These are phyloP conservation scores for Drosophila gaucha DNA, from an alignment of 2,888 invertebrate genomes.

Conservation along the genomic window DNA sequence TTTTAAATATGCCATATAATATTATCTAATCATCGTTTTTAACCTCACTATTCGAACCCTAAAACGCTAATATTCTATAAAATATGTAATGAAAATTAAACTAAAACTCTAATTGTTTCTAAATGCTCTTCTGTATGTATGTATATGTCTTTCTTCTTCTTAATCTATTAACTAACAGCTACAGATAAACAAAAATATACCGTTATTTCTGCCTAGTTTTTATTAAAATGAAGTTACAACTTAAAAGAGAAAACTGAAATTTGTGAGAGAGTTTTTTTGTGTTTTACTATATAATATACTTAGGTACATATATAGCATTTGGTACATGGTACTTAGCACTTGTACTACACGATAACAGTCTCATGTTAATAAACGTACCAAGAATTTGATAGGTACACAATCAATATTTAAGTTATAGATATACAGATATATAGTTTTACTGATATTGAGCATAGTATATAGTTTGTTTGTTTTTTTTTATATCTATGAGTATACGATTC, in stretches of 20 bases:
- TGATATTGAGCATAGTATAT: conserved; percentile 41
- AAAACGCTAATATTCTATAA: neutral
- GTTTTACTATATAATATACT: conserved; percentile 20
- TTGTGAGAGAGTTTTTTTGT: conserved; percentile 20
- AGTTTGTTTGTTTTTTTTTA: conserved; percentile 1
- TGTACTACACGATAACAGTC: conserved; percentile 37
- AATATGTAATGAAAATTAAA: neutral
- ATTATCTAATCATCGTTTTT: too few species aligned
- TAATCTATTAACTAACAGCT: conserved; percentile 21
- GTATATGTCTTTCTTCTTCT: too few species aligned
- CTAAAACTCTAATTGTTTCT: conserved; percentile 6
- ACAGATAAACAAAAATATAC: too few species aligned
- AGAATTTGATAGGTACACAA: conserved; percentile 34
- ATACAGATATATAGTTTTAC: conserved; percentile 44
- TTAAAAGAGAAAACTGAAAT: conserved; percentile 16
- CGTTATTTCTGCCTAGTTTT: too few species aligned
- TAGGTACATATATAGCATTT: conserved; percentile 18
- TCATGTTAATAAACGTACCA: conserved; percentile 24
- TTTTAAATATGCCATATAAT: too few species aligned
- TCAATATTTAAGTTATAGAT: conserved; percentile 30
- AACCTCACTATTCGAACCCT: neutral
- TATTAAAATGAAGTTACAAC: conserved; percentile 11
- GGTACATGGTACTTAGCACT: conserved; percentile 28
- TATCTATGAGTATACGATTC: conserved; percentile 55
- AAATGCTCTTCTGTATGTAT: too few species aligned